Conservation (phyloP, 2,888 invertebrate species). For the Gortyna flavago region DNA sequence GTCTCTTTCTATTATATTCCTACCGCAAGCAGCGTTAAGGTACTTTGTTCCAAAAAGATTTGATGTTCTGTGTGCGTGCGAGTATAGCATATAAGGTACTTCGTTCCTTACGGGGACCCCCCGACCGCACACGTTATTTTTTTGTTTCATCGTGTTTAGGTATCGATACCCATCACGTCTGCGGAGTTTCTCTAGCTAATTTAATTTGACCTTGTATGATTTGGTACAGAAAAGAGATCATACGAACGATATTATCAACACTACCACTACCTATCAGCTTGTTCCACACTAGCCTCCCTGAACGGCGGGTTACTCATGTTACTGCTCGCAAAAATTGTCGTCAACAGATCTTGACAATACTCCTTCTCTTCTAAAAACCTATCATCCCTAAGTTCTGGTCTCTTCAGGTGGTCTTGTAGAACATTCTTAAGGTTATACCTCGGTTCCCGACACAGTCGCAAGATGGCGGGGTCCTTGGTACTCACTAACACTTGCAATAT, state of each 20-base stretch:
- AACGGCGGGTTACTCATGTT: background rate
- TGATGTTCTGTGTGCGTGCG: background rate
- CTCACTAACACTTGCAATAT: slow-evolving; percentile 74
- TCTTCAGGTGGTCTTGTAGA: slow-evolving; percentile 72
- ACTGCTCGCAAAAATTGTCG: slow-evolving; percentile 60
- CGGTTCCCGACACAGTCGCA: slow-evolving; percentile 75
- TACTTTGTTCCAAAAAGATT: too few species aligned
- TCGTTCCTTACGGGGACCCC: background rate
- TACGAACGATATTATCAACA: background rate
- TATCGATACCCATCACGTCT: background rate
- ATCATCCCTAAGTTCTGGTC: slow-evolving; percentile 73
- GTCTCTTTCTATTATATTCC: background rate
- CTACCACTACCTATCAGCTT: slow-evolving; percentile 82
- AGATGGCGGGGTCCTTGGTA: slow-evolving; percentile 64
- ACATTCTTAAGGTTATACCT: slow-evolving; percentile 69
- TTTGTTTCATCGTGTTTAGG: background rate
- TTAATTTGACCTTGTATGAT: background rate
- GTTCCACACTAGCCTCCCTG: slow-evolving; percentile 64
- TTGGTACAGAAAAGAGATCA: slow-evolving; percentile 30
- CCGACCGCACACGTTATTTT: background rate
- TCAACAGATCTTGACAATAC: slow-evolving; percentile 73
- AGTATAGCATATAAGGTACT: background rate
- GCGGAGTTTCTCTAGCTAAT: background rate
- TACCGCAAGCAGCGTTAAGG: too few species aligned
- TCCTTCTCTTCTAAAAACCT: slow-evolving; percentile 79